phyloP scores from a whole-genome alignment of 2,888 invertebrate species.

The Agonopterix heracliana region DNA sequence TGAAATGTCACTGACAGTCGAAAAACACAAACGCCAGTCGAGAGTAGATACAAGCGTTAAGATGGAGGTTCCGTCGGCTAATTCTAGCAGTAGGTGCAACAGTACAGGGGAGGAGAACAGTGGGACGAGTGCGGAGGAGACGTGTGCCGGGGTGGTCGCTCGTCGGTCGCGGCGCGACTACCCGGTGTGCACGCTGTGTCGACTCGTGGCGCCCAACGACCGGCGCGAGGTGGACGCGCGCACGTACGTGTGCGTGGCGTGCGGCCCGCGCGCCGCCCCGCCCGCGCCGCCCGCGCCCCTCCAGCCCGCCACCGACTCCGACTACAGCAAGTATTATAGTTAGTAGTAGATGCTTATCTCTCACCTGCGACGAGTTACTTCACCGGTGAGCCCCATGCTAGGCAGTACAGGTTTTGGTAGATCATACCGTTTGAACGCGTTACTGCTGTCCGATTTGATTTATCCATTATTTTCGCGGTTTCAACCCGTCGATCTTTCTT shows the following conservation, averaged over 20 bases:
- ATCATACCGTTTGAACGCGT: no score
- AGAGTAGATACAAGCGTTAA: conserved; percentile 24
- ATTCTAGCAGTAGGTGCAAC: conserved; percentile 36
- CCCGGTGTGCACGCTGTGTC: conserved; percentile 40
- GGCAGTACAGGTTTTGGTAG: background rate
- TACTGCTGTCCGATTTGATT: no score
- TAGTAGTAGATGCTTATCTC: conserved; percentile 67
- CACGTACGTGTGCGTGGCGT: conserved; percentile 31
- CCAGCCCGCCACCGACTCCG: conserved; percentile 56
- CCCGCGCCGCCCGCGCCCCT: conserved; percentile 18
- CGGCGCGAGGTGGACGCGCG: conserved; percentile 25
- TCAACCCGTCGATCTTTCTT: no score
- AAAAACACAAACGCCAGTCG: conserved; percentile 45
- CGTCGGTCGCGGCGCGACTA: conserved; percentile 34
- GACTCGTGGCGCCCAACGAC: conserved; percentile 36
- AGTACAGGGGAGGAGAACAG: conserved; percentile 42
- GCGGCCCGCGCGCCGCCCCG: conserved; percentile 16
- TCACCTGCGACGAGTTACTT: conserved; percentile 35
- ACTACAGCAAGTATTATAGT: conserved; percentile 76
- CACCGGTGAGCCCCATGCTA: conserved; percentile 24
- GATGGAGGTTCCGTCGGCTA: conserved; percentile 24
- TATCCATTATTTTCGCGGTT: no score
- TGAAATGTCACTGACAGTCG: conserved; percentile 80
- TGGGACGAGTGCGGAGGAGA: conserved; percentile 38
- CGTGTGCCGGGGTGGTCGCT: conserved; percentile 15